phyloP scores from a whole-genome alignment of 2,797 vertebrate genomes.

The Acanthornis magna region DNA sequence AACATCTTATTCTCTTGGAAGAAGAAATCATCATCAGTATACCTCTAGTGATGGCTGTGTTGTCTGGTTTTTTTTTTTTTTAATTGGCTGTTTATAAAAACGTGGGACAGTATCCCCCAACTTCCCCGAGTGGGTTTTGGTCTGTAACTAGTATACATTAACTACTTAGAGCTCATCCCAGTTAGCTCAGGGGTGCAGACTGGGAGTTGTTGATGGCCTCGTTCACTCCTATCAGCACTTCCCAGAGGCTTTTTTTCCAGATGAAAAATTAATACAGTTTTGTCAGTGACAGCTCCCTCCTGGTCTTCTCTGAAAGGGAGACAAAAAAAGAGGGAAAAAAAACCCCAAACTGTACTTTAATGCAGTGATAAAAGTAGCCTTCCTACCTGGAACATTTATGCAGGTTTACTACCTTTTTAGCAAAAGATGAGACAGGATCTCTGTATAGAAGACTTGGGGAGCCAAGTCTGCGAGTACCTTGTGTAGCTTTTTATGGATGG shows the following conservation, averaged over 20 bases:
- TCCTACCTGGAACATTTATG: neutral
- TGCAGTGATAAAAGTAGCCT: neutral
- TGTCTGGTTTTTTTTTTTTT: neutral
- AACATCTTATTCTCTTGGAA: neutral
- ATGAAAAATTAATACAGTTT: neutral
- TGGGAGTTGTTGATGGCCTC: neutral
- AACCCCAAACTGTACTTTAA: neutral
- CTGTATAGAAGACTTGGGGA: neutral
- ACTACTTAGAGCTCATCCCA: neutral
- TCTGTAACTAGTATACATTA: neutral
- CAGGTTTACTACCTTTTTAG: neutral
- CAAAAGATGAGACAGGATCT: neutral
- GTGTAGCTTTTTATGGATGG: neutral
- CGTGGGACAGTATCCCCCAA: neutral
- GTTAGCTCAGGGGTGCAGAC: neutral
- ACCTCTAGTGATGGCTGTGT: neutral
- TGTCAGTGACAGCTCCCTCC: neutral
- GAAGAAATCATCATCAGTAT: neutral
- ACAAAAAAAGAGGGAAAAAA: neutral
- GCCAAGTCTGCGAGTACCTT: neutral
- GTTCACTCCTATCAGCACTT: fast-evolving
- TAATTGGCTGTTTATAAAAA: neutral
- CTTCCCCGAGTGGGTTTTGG: neutral
- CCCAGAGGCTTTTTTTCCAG: neutral
- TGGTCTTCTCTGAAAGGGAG: neutral